These are phyloP conservation scores for Rhagoletis pomonella DNA, from an alignment of 1,140 invertebrate species.

Conservation along the genomic window DNA sequence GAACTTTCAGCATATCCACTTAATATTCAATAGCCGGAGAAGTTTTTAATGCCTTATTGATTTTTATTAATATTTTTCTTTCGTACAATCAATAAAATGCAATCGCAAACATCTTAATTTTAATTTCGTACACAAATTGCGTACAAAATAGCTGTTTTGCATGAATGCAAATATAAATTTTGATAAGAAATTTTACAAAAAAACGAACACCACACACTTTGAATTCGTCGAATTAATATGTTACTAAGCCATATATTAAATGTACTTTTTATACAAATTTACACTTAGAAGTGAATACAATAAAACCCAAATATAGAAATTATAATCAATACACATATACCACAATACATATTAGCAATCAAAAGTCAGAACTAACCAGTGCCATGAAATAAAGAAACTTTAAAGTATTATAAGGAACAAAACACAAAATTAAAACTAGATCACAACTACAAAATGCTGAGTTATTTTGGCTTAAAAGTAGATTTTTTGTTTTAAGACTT, in stretches of 20 bases:
- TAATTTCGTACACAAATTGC: constrained; percentile 3
- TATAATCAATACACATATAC: neutral
- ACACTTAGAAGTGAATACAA: neutral
- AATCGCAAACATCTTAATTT: neutral
- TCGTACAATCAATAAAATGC: neutral
- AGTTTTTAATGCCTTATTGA: neutral
- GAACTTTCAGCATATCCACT: neutral
- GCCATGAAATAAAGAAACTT: constrained; percentile 1
- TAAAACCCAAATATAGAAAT: neutral
- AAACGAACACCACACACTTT: neutral
- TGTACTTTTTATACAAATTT: neutral
- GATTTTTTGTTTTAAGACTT: constrained; percentile 30
- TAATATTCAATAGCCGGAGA: neutral
- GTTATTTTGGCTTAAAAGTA: constrained; percentile 31
- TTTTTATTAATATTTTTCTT: neutral
- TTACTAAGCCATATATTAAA: neutral
- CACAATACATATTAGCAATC: neutral
- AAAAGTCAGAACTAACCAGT: neutral
- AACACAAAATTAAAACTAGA: constrained; percentile 51
- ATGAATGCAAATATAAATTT: neutral
- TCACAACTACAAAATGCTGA: constrained; percentile 41
- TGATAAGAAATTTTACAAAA: neutral
- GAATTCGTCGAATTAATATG: neutral
- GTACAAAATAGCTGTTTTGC: neutral
- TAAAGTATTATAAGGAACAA: neutral